These are phyloP conservation scores for Rutpela maculata DNA, from an alignment of 2,888 invertebrate genomes.

Conservation along the genomic window DNA sequence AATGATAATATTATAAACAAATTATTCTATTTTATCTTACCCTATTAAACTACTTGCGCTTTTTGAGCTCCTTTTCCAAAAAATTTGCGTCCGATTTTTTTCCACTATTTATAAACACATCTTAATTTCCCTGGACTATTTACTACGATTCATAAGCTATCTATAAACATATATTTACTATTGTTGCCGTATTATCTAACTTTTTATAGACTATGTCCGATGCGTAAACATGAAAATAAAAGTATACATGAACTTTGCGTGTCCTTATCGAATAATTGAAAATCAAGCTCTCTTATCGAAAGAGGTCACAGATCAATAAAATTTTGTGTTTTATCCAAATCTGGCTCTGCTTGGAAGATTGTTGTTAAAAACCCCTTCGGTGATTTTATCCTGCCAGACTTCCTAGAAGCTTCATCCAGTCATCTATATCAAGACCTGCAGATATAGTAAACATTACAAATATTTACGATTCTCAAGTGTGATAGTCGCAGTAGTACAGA, in stretches of 20 bases:
- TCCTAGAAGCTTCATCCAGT: slow-evolving; percentile 2
- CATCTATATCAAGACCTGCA: background rate
- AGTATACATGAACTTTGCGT: slow-evolving; percentile 40
- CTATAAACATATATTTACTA: slow-evolving; percentile 14
- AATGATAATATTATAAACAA: no score
- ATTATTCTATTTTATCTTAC: no score
- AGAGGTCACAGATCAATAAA: slow-evolving; percentile 34
- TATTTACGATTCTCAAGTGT: background rate
- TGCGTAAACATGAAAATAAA: slow-evolving; percentile 33
- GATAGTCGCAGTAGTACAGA: background rate
- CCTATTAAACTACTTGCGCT: no score
- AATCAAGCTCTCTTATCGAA: slow-evolving; percentile 31
- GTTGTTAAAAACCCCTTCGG: slow-evolving; percentile 12
- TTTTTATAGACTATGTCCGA: slow-evolving; percentile 18
- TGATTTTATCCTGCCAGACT: slow-evolving; percentile 8
- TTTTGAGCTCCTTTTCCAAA: no score
- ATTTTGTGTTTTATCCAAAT: slow-evolving; percentile 32
- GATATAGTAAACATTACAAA: slow-evolving; percentile 10
- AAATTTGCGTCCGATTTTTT: no score
- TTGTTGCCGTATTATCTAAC: background rate
- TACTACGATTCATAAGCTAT: slow-evolving; percentile 2
- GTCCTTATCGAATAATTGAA: slow-evolving; percentile 35
- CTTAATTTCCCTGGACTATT: background rate
- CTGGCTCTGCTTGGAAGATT: slow-evolving; percentile 28
- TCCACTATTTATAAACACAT: no score